Base-by-base conservation (phyloP, 2,888 invertebrate species). In the Diadromus collaris region DNA sequence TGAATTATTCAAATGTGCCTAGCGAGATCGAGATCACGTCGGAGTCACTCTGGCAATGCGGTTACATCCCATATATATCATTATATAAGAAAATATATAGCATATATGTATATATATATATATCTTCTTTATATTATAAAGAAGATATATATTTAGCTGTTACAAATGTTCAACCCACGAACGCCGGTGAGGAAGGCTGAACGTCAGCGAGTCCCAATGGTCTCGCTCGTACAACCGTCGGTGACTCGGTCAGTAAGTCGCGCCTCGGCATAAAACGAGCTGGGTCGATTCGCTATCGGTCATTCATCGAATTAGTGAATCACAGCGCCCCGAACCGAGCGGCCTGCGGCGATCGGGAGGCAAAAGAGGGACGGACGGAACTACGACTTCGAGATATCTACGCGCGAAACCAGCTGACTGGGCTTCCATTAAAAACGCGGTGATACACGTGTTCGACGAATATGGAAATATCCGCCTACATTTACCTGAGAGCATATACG, bases 171-270 rank as follows among this genome's bases (percentile, higher is more conserved):
- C 21, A 16, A 54, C n/a, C 46, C 21, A 60, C 32, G 7, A 27
- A 61, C 9, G 19, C 7, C 60, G 38, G 16, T 21, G 44, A 16
- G 9, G 13, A 54, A 44, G 68, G 16, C 61, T 54, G 61, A 44
- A 68, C 60, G n/a, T 68, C 75, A 63, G 68, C 10, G 46, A 44
- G 16, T 32, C 54, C 10, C 61, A 54, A 68, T 69, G 63, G 63
- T 61, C 38, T 69, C 69, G 68, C 41, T 41, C 7, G 63, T 44
- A 29, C 68, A 27, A 68, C 29, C 41, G 68, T 7, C 56, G 46
- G 65, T 51, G 61, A 63, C 48, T 72, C 72, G 69, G 68, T 75
- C 63, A 75, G 68, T 63, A 63, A 69, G 68, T 63, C 75, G 69
- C 63, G 74, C 38, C n/a, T 24, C 60, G 60, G 48, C 48, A 74